Evolutionary conservation across 2,888 invertebrate species (phyloP).

Genomic region (Marronus borbonicus): DNA sequence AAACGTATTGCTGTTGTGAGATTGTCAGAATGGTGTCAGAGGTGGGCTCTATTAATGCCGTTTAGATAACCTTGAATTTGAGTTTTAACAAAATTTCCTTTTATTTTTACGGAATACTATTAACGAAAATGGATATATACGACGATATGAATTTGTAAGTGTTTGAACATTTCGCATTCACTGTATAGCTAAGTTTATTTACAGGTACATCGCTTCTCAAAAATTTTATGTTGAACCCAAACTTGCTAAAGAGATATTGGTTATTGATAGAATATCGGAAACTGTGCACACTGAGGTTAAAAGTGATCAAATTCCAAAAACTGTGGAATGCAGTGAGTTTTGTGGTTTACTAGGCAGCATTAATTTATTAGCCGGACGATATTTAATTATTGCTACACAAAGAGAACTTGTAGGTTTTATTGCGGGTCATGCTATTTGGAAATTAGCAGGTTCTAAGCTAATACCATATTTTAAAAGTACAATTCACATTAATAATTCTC

Average conservation of each 20-base stretch:
- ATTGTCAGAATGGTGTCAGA: too few relatives aligned
- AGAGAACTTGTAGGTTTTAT: conserved; percentile 86
- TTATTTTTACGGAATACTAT: background rate
- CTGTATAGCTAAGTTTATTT: conserved; percentile 59
- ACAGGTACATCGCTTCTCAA: conserved; percentile 89
- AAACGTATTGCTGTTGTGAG: too few relatives aligned
- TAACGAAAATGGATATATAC: conserved; percentile 71
- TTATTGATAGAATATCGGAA: conserved; percentile 84
- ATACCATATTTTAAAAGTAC: conserved; percentile 90
- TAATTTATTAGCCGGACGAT: conserved; percentile 87
- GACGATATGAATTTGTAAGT: conserved; percentile 85
- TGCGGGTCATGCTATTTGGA: conserved; percentile 85
- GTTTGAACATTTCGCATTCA: background rate
- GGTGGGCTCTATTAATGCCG: background rate
- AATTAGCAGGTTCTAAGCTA: conserved; percentile 84
- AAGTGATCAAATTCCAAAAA: conserved; percentile 77
- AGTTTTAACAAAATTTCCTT: background rate
- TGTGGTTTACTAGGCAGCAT: conserved; percentile 93
- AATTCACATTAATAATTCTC: conserved; percentile 87
- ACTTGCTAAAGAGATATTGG: conserved; percentile 81
- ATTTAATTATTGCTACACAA: conserved; percentile 91
- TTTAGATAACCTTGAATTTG: conserved; percentile 30
- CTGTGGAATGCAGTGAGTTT: conserved; percentile 78
- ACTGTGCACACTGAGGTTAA: conserved; percentile 64
- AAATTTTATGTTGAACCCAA: conserved; percentile 91